phyloP scores from a whole-genome alignment of 2,113 vertebrate species.

The Forbesichthys agassizii region DNA sequence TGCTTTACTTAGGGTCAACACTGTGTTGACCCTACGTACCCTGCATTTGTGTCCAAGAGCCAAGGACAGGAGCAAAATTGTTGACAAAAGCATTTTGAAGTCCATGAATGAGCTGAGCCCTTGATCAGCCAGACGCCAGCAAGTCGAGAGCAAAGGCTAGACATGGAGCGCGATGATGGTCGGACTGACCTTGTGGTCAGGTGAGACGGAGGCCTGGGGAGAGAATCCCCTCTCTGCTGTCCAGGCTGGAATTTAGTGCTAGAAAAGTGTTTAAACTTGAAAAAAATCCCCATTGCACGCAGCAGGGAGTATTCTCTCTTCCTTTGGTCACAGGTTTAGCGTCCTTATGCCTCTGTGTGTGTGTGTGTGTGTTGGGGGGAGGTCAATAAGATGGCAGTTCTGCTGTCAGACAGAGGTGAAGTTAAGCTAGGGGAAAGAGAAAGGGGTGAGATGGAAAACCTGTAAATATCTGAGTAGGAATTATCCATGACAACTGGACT shows the following conservation, averaged over 20 bases:
- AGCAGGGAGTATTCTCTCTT: conserved; percentile 68
- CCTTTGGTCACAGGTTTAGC: conserved; percentile 65
- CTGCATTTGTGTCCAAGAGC: conserved; percentile 40
- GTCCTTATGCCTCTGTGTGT: conserved; percentile 50
- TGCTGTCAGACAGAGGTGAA: conserved; percentile 69
- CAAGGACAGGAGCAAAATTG: conserved; percentile 66
- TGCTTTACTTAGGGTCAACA: too few species aligned
- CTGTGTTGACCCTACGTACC: conserved; percentile 34
- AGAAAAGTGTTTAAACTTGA: conserved; percentile 78
- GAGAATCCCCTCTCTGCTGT: conserved; percentile 77
- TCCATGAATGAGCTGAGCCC: conserved; percentile 68
- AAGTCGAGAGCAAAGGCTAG: conserved; percentile 52
- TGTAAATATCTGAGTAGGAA: conserved; percentile 69
- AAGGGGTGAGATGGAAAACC: conserved; percentile 57
- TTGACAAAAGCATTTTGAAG: conserved; percentile 65
- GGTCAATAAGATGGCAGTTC: conserved; percentile 68
- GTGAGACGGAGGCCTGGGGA: conserved; percentile 64
- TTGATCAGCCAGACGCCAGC: conserved; percentile 50
- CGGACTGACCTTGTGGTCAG: conserved; percentile 74
- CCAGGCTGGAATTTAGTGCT: conserved; percentile 80
- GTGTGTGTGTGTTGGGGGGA: conserved; percentile 27
- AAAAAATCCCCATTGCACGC: conserved; percentile 79
- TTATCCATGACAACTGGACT: conserved; percentile 74
- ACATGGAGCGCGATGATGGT: conserved; percentile 57
- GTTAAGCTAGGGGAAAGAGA: conserved; percentile 63